Evolutionary conservation across 2,113 vertebrate genomes (phyloP).

Genomic region (Lanius collurio): DNA sequence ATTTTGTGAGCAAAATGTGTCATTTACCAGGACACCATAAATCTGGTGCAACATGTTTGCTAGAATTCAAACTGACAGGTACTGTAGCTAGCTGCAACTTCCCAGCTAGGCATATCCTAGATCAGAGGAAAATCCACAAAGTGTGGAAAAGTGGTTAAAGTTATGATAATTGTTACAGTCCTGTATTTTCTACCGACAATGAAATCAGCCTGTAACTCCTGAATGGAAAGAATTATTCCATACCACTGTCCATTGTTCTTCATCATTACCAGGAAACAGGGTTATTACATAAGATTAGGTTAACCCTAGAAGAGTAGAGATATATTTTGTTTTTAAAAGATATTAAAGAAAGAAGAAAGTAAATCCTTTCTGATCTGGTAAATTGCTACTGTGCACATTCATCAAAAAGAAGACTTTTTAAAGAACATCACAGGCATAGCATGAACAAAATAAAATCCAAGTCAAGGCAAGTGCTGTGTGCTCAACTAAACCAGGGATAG

Average conservation of each 20-base stretch:
- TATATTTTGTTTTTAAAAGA: neutral
- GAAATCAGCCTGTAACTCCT: constrained; percentile 26
- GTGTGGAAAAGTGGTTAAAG: constrained; percentile 27
- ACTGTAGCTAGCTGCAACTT: neutral
- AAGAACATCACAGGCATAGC: neutral
- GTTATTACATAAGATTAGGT: neutral
- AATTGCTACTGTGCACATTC: neutral
- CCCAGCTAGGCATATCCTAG: neutral
- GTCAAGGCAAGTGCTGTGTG: neutral
- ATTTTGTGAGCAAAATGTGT: neutral
- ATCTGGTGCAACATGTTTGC: neutral
- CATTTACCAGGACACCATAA: neutral
- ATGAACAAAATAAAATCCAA: neutral
- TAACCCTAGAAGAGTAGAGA: neutral
- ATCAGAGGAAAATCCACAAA: constrained; percentile 32
- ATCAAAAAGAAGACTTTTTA: neutral
- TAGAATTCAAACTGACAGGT: constrained; percentile 9
- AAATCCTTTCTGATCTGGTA: neutral
- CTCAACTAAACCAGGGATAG: neutral
- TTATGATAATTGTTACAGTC: constrained; percentile 12
- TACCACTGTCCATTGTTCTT: constrained; percentile 3
- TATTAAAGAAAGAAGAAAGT: neutral
- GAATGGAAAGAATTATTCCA: constrained; percentile 50
- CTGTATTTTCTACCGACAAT: constrained; percentile 24
- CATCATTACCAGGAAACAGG: constrained; percentile 29